Percentiles rank a stretch among this genome's conserved stretches.
phyloP scores from a whole-genome alignment of 2,797 vertebrate genomes.

The Lithobates sylvaticus region DNA sequence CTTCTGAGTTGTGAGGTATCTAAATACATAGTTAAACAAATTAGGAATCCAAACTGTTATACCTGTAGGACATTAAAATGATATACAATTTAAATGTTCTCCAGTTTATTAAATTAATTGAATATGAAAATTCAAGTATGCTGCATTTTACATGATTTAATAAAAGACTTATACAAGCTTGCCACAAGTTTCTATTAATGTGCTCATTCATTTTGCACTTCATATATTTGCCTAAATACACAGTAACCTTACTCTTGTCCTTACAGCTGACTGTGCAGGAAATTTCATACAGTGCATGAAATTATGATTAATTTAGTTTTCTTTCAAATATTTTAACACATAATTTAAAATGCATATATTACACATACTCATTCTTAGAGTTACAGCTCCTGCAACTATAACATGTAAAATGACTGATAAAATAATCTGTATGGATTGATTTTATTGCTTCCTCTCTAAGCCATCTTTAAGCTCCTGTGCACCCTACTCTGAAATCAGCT shows the following conservation, averaged over 20 bases:
- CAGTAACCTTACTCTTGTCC: conserved; percentile 22
- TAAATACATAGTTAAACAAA: conserved; percentile 25
- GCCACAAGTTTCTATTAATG: conserved; percentile 39
- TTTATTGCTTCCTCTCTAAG: too few species aligned
- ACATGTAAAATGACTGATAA: too few species aligned
- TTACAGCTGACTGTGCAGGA: conserved; percentile 9
- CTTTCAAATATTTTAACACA: not conserved
- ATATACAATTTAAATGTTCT: conserved; percentile 32
- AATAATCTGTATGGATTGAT: too few species aligned
- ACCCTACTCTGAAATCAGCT: too few species aligned
- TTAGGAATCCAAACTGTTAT: conserved; percentile 41
- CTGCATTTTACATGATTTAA: conserved; percentile 24
- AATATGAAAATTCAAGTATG: conserved; percentile 52
- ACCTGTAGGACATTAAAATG: conserved; percentile 60
- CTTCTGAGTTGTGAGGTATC: conserved; percentile 38
- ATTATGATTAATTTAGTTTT: conserved; percentile 8
- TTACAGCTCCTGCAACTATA: too few species aligned
- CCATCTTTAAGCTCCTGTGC: too few species aligned
- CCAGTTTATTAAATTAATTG: conserved; percentile 56
- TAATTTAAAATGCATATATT: not conserved
- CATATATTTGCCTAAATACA: conserved; percentile 54
- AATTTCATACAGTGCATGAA: conserved; percentile 27
- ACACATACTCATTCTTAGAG: too few species aligned
- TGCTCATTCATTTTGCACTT: conserved; percentile 40
- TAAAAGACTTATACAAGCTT: conserved; percentile 27